Evolutionary conservation across 2,888 invertebrate genomes (phyloP), one percentile per base, ranked within the genome.

Genomic region (Agriopis leucophaearia): DNA sequence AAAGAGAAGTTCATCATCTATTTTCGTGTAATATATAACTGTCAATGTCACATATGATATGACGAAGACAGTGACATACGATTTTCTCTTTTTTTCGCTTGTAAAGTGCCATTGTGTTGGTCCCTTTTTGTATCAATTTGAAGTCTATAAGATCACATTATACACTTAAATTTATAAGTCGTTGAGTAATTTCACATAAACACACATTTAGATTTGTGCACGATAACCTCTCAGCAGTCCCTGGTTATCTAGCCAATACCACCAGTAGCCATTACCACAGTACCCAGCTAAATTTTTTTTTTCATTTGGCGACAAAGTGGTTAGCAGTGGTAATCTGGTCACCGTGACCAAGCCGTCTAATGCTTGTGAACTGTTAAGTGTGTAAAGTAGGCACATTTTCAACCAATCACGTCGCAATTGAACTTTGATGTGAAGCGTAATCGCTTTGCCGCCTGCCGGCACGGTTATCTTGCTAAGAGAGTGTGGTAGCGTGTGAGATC

Each of bases 401-500:
- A 48, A 48, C 12, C 48, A 48, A 27, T 27, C 12, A 12, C 48
- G 10, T 18, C 5, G 6, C 44, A n/a, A 44, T 13, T 44, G 44
- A 44, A 44, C 0, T 44, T 5, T 44, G 44, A 44, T 10, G 27
- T 48, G 10, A 48, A 48, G 12, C 48, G 48, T 48, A 12, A 48
- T 42, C 10, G 42, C 42, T 42, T 8, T 9, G 48, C 16, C 27
- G 5, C 5, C 27, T 27, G n/a, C n/a, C 4, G 27, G 27, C 5
- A 5, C 3, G 27, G 15, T 3, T 8, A 15, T 38, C n/a, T 10
- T 54, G 38, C 13, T 51, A 51, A 54, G 52, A 36, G 6, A 92
- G 78, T 0, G 93, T 93, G 0, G 94, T 95, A 0, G 95, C 95
- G 75, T 95, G 95, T 69, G 95, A 95, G 77, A 98, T 98, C 98